Base-by-base conservation (phyloP, 1,140 invertebrate genomes). In the Acromyrmex heyeri region DNA sequence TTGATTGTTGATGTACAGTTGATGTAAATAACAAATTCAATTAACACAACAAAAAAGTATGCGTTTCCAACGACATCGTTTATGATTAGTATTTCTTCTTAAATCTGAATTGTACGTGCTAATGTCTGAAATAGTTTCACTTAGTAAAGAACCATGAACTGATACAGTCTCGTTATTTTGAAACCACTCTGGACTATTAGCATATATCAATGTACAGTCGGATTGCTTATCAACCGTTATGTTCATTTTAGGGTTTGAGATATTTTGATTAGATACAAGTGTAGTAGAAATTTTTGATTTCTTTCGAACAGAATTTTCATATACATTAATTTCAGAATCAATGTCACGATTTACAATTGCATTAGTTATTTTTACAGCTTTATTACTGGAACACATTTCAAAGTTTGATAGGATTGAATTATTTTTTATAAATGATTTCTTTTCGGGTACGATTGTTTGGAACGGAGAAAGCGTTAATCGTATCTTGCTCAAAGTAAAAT, bases 161-260 rank as follows among this genome's bases (percentile, higher is more conserved):
- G 88, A 91, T 73, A 78, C 61, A 64, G 50, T 87, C 69, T 91
- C 83, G 57, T 85, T 89, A 83, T 89, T 48, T 55, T 65, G 76
- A 48, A 76, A 75, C 62, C 69, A 86, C 38, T 82, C 85, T 57
- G 85, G 78, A 73, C 79, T 89, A 53, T 75, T 59, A 82, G 83
- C 79, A 72, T 85, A 87, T 16, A 82, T 87, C 76, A 70, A 67
- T 12, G 34, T 79, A 81, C 61, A 78, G 44, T 53, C 69, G 81
- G 64, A 83, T 53, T n/a, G 78, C 69, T 72, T 61, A 61, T 83
- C 21, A 73, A 34, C 18, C 73, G 7, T 3, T 21, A 12, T 73
- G n/a, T 73, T 73, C 12, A 61, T 70, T 82, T 82, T 62, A 21
- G n/a, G 1, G 50, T 18, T 24, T 75, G 55, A 50, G 4, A 2